These are phyloP conservation scores for Butorides virescens DNA, from an alignment of 2,113 vertebrate genomes.

Conservation along the genomic window DNA sequence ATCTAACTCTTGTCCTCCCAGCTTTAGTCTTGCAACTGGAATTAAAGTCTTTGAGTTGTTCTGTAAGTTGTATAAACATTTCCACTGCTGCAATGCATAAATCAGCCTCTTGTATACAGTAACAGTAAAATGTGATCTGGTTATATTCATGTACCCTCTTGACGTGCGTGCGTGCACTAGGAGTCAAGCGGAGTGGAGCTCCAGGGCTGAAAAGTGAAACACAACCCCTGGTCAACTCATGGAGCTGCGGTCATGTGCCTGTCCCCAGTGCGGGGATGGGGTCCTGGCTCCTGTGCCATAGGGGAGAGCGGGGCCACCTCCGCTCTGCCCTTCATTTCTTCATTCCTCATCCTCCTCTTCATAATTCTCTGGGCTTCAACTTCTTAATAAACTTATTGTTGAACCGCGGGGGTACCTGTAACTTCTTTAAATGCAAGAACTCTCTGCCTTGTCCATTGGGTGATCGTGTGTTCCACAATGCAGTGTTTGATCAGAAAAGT, in stretches of 20 bases:
- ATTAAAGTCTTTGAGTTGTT: not conserved
- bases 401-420: not conserved
- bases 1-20: not conserved
- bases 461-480: not conserved
- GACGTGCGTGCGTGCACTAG: accelerated
- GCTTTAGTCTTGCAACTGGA: not conserved
- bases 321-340: not conserved
- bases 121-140: not conserved
- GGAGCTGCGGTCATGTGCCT: accelerated
- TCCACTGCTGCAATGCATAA: not conserved
- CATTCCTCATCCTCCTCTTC: not conserved
- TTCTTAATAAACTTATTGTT: not conserved
- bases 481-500: not conserved
- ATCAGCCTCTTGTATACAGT: not conserved
- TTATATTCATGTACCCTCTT: not conserved
- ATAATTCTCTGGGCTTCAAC: not conserved
- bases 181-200: not conserved
- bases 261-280: too few relatives aligned
- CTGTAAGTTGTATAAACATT: not conserved
- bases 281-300: not conserved
- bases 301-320: not conserved
- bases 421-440: not conserved
- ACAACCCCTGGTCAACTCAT: accelerated
- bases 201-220: not conserved
- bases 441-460: not conserved